A percentile compares a stretch with the other conserved stretches of the same genome.
phyloP scores from a whole-genome alignment of 2,888 invertebrate genomes.

The Cheilosia variabilis region DNA sequence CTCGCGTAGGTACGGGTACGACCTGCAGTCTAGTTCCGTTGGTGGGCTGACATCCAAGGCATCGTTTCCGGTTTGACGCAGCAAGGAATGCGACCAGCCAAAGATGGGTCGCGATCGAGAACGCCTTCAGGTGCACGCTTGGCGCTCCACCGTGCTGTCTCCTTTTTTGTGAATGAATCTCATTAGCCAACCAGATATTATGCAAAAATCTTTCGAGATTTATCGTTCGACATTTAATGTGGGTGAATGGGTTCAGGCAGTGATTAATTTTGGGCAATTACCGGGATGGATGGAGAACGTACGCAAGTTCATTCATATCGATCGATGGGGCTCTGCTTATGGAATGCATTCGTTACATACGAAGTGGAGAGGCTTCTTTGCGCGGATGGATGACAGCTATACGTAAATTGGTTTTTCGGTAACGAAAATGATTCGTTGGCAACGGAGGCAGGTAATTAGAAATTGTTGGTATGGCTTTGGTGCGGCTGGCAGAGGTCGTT shows the following conservation, averaged over 20 bases:
- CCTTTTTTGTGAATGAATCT: constrained; percentile 71
- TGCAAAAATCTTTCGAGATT: constrained; percentile 72
- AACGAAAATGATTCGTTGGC: constrained; percentile 10
- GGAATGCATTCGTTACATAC: constrained; percentile 49
- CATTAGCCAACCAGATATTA: constrained; percentile 54
- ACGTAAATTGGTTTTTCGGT: constrained; percentile 61
- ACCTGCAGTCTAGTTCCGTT: constrained; percentile 67
- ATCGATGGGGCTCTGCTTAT: constrained; percentile 40
- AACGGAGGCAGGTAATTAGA: constrained; percentile 35
- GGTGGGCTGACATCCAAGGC: constrained; percentile 1
- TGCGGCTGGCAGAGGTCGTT: too few species aligned
- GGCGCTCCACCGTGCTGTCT: constrained; percentile 2
- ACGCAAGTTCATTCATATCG: constrained; percentile 69
- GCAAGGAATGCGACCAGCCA: constrained; percentile 23
- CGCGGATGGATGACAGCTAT: constrained; percentile 37
- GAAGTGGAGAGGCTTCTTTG: too few species aligned
- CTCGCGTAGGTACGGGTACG: too few species aligned
- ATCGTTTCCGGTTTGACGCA: constrained; percentile 33
- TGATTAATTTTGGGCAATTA: constrained; percentile 75
- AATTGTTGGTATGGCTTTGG: background rate
- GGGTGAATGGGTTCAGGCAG: constrained; percentile 74
- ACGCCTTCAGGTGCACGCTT: constrained; percentile 48
- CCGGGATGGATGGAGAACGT: constrained; percentile 67
- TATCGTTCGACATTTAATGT: constrained; percentile 73
- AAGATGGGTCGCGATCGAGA: constrained; percentile 32